A percentile compares a stretch with the other conserved stretches of the same genome.
These are phyloP conservation scores for Cantharis rufa DNA, from an alignment of 2,888 invertebrate genomes.

Conservation along the genomic window DNA sequence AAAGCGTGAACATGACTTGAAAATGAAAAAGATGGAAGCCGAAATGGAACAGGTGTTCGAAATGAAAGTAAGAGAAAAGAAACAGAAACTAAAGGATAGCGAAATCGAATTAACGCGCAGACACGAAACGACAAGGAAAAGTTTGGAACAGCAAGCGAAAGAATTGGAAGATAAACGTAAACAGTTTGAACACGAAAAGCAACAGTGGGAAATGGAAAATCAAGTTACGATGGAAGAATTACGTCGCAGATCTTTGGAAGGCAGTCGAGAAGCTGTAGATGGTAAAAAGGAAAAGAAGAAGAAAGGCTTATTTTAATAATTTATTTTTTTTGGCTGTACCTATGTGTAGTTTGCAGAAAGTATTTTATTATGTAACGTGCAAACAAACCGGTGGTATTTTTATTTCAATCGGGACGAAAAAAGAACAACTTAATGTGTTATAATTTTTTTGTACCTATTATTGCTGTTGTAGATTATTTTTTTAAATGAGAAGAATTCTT, in stretches of 20 bases:
- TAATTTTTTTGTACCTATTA: conserved; percentile 5
- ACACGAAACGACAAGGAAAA: conserved; percentile 75
- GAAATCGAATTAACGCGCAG: conserved; percentile 90
- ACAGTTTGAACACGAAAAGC: conserved; percentile 82
- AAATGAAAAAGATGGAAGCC: conserved; percentile 98
- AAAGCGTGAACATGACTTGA: conserved; percentile 91
- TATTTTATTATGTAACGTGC: conserved; percentile 9
- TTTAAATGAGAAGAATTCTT: conserved; percentile 5
- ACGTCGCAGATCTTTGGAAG: conserved; percentile 84
- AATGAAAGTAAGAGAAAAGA: conserved; percentile 95
- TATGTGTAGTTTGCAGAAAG: conserved; percentile 14
- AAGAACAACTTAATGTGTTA: conserved; percentile 12
- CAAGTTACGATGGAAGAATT: conserved; percentile 88
- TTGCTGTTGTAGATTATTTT: conserved; percentile 17
- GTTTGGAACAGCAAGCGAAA: conserved; percentile 81
- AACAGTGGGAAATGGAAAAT: conserved; percentile 88
- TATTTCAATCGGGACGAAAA: neutral
- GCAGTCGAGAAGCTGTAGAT: conserved; percentile 86
- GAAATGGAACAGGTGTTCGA: conserved; percentile 99
- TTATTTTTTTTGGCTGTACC: neutral
- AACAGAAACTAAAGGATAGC: conserved; percentile 93
- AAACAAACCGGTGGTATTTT: neutral
- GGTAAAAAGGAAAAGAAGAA: conserved; percentile 90
- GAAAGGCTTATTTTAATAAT: conserved; percentile 82
- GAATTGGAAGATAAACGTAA: conserved; percentile 89